A percentile compares a stretch with the other conserved stretches of the same genome.
Evolutionary conservation across 2,888 invertebrate species (phyloP).

Genomic region (Belgica antarctica): DNA sequence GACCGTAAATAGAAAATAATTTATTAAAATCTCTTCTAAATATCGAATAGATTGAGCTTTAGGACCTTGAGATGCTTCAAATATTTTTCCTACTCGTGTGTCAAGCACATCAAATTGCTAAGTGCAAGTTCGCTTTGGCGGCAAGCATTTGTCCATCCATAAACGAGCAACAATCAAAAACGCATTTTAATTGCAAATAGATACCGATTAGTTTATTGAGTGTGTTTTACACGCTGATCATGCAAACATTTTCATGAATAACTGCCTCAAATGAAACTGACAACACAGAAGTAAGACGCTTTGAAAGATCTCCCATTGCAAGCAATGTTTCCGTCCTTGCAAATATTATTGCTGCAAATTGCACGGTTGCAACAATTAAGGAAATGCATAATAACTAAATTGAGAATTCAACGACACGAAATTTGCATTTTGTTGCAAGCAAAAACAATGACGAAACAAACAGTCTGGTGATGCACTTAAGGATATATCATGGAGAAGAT

Average conservation of each 20-base stretch:
- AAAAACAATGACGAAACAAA: constrained; percentile 3
- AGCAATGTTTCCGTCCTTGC: not conserved
- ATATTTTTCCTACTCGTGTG: no score
- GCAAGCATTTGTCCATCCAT: not conserved
- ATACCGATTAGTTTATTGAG: not conserved
- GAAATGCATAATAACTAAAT: constrained; percentile 9
- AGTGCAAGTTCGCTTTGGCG: no score
- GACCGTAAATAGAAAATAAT: no score
- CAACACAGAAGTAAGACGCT: not conserved
- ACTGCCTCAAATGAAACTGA: not conserved
- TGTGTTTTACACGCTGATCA: not conserved
- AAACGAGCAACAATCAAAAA: not conserved
- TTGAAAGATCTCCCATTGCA: not conserved
- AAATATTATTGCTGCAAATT: not conserved
- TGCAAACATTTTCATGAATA: not conserved
- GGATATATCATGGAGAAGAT: constrained; percentile 16
- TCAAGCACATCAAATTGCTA: no score
- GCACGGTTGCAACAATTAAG: constrained; percentile 37
- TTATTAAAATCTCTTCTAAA: no score
- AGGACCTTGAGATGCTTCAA: no score
- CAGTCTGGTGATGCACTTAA: not conserved
- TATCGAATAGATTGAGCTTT: no score
- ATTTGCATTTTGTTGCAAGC: constrained; percentile 16
- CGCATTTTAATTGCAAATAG: not conserved
- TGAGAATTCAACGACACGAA: not conserved